phyloP scores from a whole-genome alignment of 2,113 vertebrate genomes.

The Odocoileus virginianus region DNA sequence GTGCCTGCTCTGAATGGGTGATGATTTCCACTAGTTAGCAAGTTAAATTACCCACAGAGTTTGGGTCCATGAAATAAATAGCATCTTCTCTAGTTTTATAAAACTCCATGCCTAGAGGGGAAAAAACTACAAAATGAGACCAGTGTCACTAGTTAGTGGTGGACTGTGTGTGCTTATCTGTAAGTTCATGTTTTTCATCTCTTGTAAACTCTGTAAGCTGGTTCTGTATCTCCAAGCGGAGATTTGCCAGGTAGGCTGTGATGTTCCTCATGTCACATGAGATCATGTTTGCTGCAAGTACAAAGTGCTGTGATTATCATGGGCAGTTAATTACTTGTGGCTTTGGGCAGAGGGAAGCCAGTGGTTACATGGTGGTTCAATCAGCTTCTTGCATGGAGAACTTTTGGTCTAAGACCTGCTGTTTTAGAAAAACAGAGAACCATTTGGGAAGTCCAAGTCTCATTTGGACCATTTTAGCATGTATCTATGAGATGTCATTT shows the following conservation, averaged over 20 bases:
- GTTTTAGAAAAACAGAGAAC: not conserved
- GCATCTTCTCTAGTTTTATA: not conserved
- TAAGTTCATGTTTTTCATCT: not conserved
- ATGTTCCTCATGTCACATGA: not conserved
- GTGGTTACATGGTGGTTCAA: not conserved
- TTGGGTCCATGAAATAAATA: not conserved
- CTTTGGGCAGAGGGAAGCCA: not conserved
- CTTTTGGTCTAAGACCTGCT: not conserved
- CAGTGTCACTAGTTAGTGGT: not conserved
- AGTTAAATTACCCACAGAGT: not conserved
- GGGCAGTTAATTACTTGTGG: no score
- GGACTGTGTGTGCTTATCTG: not conserved
- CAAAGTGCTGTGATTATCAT: not conserved
- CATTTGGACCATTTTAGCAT: not conserved
- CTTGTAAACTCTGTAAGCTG: not conserved
- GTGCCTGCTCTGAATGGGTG: not conserved
- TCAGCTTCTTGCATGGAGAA: not conserved
- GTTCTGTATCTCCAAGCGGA: not conserved
- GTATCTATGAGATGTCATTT: not conserved
- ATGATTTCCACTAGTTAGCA: not conserved
- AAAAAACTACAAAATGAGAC: not conserved
- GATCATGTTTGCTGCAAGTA: no score
- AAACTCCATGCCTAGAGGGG: not conserved
- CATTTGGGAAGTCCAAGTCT: not conserved
- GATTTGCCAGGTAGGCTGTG: not conserved